phyloP scores from a whole-genome alignment of 1,140 invertebrate genomes.

The Scaptomyza hsui region DNA sequence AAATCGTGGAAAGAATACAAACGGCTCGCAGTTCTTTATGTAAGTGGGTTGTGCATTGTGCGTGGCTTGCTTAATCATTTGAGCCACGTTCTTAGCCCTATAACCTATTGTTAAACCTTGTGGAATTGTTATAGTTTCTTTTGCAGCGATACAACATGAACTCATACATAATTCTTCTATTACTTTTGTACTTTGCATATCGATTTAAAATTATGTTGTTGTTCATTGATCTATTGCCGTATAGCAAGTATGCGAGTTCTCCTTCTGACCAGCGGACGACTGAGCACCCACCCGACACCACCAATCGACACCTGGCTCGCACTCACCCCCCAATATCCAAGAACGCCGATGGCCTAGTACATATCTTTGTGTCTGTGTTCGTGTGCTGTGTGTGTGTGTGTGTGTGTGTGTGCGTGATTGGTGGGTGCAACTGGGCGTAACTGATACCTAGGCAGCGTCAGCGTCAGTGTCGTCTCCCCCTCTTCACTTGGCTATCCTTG shows the following conservation, averaged over 20 bases:
- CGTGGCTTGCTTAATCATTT: background rate
- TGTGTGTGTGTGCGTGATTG: background rate
- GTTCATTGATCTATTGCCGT: conserved; percentile 79
- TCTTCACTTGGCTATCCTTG: conserved; percentile 13
- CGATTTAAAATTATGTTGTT: conserved; percentile 74
- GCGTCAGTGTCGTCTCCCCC: background rate
- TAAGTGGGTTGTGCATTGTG: conserved; percentile 86
- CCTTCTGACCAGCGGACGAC: conserved; percentile 46
- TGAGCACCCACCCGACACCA: conserved; percentile 13
- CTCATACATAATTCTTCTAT: conserved; percentile 84
- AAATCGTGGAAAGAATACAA: conserved; percentile 97
- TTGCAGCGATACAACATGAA: conserved; percentile 52
- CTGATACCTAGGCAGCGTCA: conserved; percentile 5
- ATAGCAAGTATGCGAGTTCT: conserved; percentile 59
- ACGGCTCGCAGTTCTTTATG: conserved; percentile 99
- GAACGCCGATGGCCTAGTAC: conserved; percentile 2
- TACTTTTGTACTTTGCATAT: conserved; percentile 86
- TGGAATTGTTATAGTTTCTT: conserved; percentile 41
- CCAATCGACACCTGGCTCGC: background rate
- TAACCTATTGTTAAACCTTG: background rate
- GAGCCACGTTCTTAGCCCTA: background rate
- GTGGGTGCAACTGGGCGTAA: conserved; percentile 18
- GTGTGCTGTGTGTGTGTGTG: background rate
- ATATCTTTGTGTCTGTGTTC: too few species aligned
- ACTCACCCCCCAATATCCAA: background rate